These are phyloP conservation scores for Elgaria multicarinata DNA, from an alignment of 2,113 vertebrate genomes.

Conservation along the genomic window DNA sequence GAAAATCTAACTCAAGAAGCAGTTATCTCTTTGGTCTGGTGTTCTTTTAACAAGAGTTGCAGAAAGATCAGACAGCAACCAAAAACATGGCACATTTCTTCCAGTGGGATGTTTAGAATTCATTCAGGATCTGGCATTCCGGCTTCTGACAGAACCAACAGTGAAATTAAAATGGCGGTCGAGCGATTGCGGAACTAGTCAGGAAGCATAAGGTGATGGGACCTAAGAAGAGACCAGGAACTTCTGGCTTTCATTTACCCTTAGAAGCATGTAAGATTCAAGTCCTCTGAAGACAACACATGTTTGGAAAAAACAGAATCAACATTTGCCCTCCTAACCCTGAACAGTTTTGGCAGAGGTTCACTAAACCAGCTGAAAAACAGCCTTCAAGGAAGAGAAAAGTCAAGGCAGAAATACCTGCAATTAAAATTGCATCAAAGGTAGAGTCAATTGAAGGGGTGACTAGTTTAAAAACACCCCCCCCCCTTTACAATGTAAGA, in stretches of 20 bases:
- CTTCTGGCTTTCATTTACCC: background rate
- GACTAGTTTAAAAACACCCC: background rate
- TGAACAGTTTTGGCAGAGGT: background rate
- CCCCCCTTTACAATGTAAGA: background rate
- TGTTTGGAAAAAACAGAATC: no score
- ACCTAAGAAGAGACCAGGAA: background rate
- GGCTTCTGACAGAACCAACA: background rate
- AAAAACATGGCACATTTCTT: background rate
- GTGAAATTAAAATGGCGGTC: background rate
- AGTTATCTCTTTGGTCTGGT: background rate
- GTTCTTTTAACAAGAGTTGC: background rate
- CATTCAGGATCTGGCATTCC: accelerated
- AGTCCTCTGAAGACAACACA: background rate
- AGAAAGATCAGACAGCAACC: no score
- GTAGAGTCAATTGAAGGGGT: no score
- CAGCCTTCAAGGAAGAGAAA: background rate
- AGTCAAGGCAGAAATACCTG: background rate
- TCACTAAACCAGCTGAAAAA: background rate
- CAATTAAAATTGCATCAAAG: background rate
- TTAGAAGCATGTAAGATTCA: background rate
- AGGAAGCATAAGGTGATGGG: no score
- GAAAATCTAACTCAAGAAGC: background rate
- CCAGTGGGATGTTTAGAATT: background rate
- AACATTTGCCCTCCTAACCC: background rate
- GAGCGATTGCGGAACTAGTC: background rate